Percentiles rank a stretch among this genome's conserved stretches.
Conservation (phyloP, 2,797 vertebrate genomes). For the Sarcophilus harrisii region DNA sequence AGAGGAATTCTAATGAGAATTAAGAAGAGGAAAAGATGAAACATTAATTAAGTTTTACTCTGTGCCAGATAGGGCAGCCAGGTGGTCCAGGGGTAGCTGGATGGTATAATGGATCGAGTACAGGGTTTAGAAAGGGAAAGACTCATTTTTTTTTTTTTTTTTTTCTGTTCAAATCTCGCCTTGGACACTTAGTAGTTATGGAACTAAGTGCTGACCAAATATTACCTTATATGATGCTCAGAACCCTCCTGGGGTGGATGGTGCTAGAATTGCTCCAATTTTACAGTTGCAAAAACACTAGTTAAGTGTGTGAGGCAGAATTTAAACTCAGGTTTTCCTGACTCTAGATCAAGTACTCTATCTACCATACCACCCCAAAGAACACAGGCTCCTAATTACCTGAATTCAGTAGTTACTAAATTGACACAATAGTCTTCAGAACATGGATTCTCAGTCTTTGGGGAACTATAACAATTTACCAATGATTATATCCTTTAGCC, state of each 20-base stretch:
- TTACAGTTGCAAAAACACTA: background rate
- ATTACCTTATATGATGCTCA: background rate
- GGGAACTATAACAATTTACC: background rate
- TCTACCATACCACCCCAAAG: background rate
- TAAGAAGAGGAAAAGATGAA: background rate
- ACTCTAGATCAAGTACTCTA: background rate
- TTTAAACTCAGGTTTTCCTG: background rate
- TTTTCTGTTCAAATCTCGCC: background rate
- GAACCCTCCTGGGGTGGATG: background rate
- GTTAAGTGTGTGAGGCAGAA: background rate
- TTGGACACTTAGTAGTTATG: background rate
- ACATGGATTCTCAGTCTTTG: background rate
- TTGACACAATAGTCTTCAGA: background rate
- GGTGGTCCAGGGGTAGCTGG: background rate
- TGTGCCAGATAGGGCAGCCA: background rate
- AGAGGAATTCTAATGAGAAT: background rate
- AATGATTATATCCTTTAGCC: background rate
- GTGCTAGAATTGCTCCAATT: background rate
- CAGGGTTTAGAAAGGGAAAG: background rate
- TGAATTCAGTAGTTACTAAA: background rate
- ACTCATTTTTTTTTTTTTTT: background rate
- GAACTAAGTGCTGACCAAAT: background rate
- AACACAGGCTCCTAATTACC: background rate
- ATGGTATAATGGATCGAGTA: background rate
- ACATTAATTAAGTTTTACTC: background rate